A percentile compares a stretch with the other conserved stretches of the same genome.
Evolutionary conservation across 2,888 invertebrate genomes (phyloP).

Genomic region (Leucophora obtusa): DNA sequence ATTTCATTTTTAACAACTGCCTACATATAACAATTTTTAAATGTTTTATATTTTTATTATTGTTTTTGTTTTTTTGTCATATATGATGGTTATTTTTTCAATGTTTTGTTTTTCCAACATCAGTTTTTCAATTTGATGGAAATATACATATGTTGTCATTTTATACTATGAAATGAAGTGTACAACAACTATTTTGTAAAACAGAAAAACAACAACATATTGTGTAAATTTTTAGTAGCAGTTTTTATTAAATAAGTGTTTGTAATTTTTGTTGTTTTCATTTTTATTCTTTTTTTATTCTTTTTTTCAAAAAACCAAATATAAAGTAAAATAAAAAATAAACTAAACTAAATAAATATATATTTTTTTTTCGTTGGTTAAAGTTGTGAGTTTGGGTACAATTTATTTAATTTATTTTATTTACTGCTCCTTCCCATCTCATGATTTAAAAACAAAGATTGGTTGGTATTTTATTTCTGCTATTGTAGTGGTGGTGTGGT

Average conservation of each 20-base stretch:
- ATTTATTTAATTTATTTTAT: constrained; percentile 37
- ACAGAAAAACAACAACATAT: constrained; percentile 9
- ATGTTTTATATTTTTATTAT: too few species aligned
- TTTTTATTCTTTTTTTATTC: background rate
- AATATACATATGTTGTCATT: constrained; percentile 48
- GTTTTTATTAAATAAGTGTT: constrained; percentile 34
- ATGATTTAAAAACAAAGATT: background rate
- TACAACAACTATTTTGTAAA: background rate
- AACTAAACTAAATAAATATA: too few species aligned
- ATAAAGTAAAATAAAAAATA: background rate
- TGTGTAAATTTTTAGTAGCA: constrained; percentile 31
- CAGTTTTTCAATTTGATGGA: constrained; percentile 57
- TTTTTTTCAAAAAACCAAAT: background rate
- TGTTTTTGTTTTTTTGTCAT: constrained; percentile 26
- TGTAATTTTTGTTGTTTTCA: constrained; percentile 17
- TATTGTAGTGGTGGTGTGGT: constrained; percentile 34
- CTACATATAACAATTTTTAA: background rate
- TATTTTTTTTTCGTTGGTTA: constrained; percentile 26
- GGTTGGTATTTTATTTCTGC: constrained; percentile 10
- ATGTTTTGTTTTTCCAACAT: constrained; percentile 23
- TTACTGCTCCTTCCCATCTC: constrained; percentile 4
- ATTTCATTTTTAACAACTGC: background rate
- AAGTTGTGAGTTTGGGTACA: constrained; percentile 5
- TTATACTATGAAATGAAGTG: constrained; percentile 14
- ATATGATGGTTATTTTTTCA: background rate